phyloP scores from a whole-genome alignment of 2,113 vertebrate genomes.

The Empidonax alnorum region DNA sequence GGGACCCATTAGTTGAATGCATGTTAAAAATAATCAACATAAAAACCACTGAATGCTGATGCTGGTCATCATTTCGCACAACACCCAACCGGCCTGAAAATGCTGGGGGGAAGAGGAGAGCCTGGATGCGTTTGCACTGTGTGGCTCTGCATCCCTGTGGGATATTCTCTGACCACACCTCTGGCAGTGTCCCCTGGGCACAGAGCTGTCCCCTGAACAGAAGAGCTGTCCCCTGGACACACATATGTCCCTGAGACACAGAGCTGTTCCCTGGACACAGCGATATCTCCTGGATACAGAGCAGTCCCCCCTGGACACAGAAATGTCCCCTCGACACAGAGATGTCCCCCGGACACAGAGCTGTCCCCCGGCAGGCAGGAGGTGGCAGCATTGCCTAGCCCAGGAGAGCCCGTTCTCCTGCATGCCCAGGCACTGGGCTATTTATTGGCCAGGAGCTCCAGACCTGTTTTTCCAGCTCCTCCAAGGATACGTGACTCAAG shows the following conservation, averaged over 20 bases:
- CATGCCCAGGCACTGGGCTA: background rate
- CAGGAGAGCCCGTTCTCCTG: background rate
- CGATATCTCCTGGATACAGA: background rate
- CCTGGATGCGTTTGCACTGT: rapidly evolving
- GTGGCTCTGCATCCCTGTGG: too few relatives aligned
- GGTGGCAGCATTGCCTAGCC: conserved; percentile 70
- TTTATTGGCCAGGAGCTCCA: background rate
- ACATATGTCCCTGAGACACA: background rate
- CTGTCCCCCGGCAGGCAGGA: conserved; percentile 37
- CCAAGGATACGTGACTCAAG: conserved; percentile 30
- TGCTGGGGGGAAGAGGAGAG: background rate
- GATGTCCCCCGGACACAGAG: background rate
- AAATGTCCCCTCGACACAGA: background rate
- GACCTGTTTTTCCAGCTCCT: conserved; percentile 66
- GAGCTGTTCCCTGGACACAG: background rate
- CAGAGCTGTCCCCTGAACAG: background rate
- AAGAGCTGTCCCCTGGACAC: background rate
- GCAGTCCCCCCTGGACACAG: background rate
- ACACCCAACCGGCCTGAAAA: background rate
- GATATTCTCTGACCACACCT: background rate
- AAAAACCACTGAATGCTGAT: background rate
- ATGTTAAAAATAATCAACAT: background rate
- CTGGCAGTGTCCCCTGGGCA: background rate
- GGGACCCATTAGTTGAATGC: background rate
- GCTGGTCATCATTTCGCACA: background rate